Evolutionary conservation across 2,113 vertebrate species (phyloP), one percentile per base, ranked within the genome.

Genomic region (Cottus gobio): DNA sequence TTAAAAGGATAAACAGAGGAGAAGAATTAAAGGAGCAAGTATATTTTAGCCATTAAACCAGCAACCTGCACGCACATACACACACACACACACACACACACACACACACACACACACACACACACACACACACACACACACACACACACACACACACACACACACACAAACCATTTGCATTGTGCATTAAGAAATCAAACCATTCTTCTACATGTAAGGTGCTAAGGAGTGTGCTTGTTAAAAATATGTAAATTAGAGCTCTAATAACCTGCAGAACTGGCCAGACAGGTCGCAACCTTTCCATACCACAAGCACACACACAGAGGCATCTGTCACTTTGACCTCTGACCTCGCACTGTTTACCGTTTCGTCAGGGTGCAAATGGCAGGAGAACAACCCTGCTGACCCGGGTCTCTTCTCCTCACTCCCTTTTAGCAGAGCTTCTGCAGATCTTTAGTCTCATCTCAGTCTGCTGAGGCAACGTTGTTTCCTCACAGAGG

Each of bases 271-370:
- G 28, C n/a, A 77, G 44, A 66, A 18, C 63, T 20, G 75, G 64
- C 26, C 61, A 86, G 77, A 81, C 67, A 70, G 83, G 71, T 83
- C 77, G 60, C 37, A 50, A 74, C 80, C 65, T 77, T 74, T 31
- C 30, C 39, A 48, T n/a, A 30, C 46, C 66, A 11, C 37, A 48
- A 20, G 61, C 46, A 52, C 44, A 72, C 36, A 75, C 28, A 71
- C 34, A 56, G 18, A 4, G 30, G 72, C 82, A 84, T 57, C 65
- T 72, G 83, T 56, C 69, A 56, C 48, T 39, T 58, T 85, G 86
- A 88, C 22, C 90, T 78, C 31, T 85, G 80, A 85, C 77, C 80
- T 78, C 50, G 7, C 8, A 24, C 30, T 56, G 54, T 56, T 56
- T 56, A 31, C 56, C 50, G 61, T 37, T 70, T 24, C n/a, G 26